A percentile compares a stretch with the other conserved stretches of the same genome.
phyloP scores from a whole-genome alignment of 2,797 vertebrate genomes.

The Valencia hispanica region DNA sequence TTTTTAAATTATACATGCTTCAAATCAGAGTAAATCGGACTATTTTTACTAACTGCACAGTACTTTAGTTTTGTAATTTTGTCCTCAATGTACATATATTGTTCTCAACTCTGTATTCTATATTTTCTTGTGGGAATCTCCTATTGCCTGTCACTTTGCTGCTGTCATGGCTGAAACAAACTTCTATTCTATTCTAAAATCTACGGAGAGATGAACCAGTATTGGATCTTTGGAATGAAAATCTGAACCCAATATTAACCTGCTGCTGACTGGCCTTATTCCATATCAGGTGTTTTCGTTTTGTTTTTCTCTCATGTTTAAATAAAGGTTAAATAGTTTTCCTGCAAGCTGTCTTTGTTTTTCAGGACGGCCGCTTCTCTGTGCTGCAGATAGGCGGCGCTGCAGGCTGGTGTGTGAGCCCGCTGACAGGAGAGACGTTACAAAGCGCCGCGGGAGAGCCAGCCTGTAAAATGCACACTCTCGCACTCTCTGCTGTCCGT shows the following conservation, averaged over 20 bases:
- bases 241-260: background rate
- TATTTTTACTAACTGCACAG: no score
- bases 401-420: constrained; percentile 83
- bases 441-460: constrained; percentile 60
- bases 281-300: background rate
- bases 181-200: no score
- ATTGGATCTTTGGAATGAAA: background rate
- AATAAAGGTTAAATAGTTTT: background rate
- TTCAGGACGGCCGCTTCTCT: constrained; percentile 85
- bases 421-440: constrained; percentile 73
- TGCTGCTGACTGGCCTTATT: no score
- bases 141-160: no score
- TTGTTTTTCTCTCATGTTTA: background rate
- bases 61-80: no score
- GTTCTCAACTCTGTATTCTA: no score
- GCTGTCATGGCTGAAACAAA: no score
- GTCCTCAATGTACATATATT: no score
- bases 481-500: background rate
- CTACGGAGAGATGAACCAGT: background rate
- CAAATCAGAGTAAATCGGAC: no score
- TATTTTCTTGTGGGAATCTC: no score
- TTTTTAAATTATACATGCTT: no score
- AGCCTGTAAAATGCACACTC: constrained; percentile 76
- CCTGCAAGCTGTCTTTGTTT: background rate
- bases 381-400: constrained; percentile 78